A percentile compares a stretch with the other conserved stretches of the same genome.
Conservation (phyloP, 1,140 invertebrate species). For the Nixonia krombeini region DNA sequence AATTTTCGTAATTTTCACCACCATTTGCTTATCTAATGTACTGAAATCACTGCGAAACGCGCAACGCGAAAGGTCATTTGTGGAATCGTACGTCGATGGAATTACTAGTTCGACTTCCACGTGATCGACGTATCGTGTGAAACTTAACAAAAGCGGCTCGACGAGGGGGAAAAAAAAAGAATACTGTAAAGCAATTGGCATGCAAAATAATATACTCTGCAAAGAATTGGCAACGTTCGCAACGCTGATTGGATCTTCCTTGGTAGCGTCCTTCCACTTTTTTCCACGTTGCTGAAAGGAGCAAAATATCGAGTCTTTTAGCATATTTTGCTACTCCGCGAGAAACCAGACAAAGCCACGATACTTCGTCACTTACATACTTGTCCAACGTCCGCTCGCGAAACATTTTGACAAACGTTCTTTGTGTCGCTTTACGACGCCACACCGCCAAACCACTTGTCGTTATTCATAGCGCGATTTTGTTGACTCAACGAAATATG, state of each 20-base stretch:
- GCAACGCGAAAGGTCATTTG: too few species aligned
- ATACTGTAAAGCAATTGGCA: too few species aligned
- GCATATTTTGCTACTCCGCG: conserved; percentile 27
- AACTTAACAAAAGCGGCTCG: too few species aligned
- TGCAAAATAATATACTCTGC: not conserved
- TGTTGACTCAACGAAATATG: not conserved
- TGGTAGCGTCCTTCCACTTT: not conserved
- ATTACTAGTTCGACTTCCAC: too few species aligned
- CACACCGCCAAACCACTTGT: conserved; percentile 15
- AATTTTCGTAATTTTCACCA: too few species aligned
- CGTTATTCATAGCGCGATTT: conserved; percentile 15
- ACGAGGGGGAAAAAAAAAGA: too few species aligned
- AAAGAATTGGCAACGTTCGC: not conserved
- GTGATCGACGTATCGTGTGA: too few species aligned
- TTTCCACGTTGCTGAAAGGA: conserved; percentile 23
- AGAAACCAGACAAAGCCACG: conserved; percentile 25
- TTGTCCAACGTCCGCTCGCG: conserved; percentile 1
- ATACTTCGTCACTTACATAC: conserved; percentile 23
- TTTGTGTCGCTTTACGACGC: conserved; percentile 21
- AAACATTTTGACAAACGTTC: conserved; percentile 20
- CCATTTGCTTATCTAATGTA: too few species aligned
- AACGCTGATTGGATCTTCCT: not conserved
- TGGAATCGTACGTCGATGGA: too few species aligned
- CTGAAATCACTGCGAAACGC: too few species aligned
- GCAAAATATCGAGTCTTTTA: conserved; percentile 38